phyloP scores from a whole-genome alignment of 2,888 invertebrate genomes.

The Steinernema scapterisci region DNA sequence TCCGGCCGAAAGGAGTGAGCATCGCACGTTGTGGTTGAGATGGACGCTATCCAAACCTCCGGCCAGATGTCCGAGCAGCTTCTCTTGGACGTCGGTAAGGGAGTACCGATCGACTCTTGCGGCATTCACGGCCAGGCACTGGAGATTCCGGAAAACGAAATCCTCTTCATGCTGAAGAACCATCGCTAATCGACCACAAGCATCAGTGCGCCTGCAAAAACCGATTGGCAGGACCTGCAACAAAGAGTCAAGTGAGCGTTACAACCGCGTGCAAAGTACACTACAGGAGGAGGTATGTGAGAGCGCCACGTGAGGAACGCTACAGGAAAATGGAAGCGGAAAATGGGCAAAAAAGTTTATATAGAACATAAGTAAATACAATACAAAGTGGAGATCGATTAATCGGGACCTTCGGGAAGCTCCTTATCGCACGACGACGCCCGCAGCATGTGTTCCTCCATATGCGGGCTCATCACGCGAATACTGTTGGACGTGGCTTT shows the following conservation, averaged over 20 bases:
- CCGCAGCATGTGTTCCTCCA: conserved; percentile 7
- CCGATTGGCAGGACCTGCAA: not conserved
- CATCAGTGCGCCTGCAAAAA: not conserved
- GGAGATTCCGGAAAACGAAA: conserved; percentile 60
- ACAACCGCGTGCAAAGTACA: not conserved
- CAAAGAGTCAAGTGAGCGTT: not conserved
- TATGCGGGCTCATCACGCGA: conserved; percentile 4
- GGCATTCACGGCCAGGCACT: conserved; percentile 56
- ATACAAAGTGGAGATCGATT: conserved; percentile 1
- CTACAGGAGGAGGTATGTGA: not conserved
- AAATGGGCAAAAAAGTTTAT: not conserved
- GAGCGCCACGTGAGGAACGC: conserved; percentile 17
- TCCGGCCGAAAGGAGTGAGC: conserved; percentile 54
- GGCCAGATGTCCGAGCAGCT: conserved; percentile 41
- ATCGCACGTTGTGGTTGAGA: conserved; percentile 64
- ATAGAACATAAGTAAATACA: conserved; percentile 1
- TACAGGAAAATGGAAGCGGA: not conserved
- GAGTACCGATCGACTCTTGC: conserved; percentile 48
- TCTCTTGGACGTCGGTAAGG: conserved; percentile 38
- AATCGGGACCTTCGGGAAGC: not conserved
- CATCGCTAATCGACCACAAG: not conserved
- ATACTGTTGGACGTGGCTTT: not conserved
- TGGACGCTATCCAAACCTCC: conserved; percentile 46
- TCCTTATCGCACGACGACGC: conserved; percentile 13
- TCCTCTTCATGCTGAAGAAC: conserved; percentile 38